phyloP scores from a whole-genome alignment of 2,888 invertebrate genomes.

The Tryphoninae sp. region DNA sequence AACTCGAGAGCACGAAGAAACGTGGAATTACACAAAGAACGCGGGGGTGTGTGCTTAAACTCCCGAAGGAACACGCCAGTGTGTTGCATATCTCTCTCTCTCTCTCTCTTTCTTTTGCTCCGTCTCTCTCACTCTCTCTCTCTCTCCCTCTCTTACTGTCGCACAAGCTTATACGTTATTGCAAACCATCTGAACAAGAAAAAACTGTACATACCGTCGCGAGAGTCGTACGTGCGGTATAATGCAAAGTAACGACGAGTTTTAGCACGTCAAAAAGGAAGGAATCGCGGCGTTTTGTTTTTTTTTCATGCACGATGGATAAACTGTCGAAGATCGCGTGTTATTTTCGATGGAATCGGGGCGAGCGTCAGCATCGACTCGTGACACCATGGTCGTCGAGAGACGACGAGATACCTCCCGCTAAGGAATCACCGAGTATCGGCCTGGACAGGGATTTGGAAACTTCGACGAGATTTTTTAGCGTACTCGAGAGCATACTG shows the following conservation, averaged over 20 bases:
- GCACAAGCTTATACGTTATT: background rate
- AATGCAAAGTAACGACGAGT: constrained; percentile 70
- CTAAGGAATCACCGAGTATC: constrained; percentile 27
- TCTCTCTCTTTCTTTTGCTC: background rate
- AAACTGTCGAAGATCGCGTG: constrained; percentile 72
- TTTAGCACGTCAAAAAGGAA: constrained; percentile 64
- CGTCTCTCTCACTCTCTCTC: constrained; percentile 22
- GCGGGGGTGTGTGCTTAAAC: constrained; percentile 34
- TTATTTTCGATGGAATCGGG: constrained; percentile 72
- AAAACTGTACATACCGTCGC: constrained; percentile 23
- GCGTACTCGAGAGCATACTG: constrained; percentile 74
- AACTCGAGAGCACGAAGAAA: constrained; percentile 50
- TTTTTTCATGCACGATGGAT: constrained; percentile 69
- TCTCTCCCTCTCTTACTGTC: constrained; percentile 23
- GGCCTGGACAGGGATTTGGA: constrained; percentile 36
- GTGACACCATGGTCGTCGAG: constrained; percentile 41
- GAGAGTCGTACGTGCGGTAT: constrained; percentile 66
- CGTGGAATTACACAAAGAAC: constrained; percentile 37
- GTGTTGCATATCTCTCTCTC: constrained; percentile 27
- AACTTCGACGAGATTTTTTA: constrained; percentile 67
- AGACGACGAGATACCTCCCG: constrained; percentile 27
- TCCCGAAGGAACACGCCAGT: constrained; percentile 57
- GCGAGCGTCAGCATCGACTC: constrained; percentile 39
- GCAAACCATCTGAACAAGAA: background rate
- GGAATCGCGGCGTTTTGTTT: constrained; percentile 35